phyloP scores from a whole-genome alignment of 2,797 vertebrate species.

The Sus cebifrons region DNA sequence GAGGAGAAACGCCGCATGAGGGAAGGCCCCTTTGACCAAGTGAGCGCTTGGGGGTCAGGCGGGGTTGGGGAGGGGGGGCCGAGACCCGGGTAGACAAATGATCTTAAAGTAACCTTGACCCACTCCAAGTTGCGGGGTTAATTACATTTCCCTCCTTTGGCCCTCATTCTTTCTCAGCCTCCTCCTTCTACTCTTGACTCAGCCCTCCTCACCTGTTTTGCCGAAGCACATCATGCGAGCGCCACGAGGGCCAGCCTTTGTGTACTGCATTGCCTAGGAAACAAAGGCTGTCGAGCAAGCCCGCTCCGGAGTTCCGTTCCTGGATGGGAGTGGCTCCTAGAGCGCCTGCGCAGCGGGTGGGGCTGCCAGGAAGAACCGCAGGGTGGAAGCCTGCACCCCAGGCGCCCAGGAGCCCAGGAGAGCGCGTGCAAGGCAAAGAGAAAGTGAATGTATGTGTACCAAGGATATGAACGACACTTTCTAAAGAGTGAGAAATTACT shows the following conservation, averaged over 20 bases:
- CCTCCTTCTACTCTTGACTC: neutral
- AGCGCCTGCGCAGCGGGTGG: neutral
- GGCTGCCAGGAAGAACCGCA: accelerated
- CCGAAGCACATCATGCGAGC: neutral
- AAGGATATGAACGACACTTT: neutral
- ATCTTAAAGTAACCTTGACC: neutral
- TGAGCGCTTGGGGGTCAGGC: accelerated
- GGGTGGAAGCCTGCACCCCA: accelerated
- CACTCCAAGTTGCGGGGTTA: neutral
- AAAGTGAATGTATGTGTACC: neutral
- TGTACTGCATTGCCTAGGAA: conserved; percentile 73
- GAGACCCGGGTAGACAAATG: accelerated
- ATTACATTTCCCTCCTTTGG: neutral
- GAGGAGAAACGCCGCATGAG: conserved; percentile 1
- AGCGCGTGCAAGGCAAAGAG: neutral
- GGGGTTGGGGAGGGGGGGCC: neutral
- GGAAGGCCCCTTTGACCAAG: neutral
- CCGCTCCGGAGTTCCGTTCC: accelerated
- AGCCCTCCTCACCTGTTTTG: conserved; percentile 43
- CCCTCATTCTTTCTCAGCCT: neutral
- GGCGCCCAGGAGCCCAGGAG: accelerated
- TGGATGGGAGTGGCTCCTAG: accelerated
- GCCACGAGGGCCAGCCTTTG: neutral
- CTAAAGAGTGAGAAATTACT: neutral
- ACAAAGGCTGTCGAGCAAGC: accelerated